Conservation (phyloP, 2,888 invertebrate species). For the Acanthoscelides obtectus region DNA sequence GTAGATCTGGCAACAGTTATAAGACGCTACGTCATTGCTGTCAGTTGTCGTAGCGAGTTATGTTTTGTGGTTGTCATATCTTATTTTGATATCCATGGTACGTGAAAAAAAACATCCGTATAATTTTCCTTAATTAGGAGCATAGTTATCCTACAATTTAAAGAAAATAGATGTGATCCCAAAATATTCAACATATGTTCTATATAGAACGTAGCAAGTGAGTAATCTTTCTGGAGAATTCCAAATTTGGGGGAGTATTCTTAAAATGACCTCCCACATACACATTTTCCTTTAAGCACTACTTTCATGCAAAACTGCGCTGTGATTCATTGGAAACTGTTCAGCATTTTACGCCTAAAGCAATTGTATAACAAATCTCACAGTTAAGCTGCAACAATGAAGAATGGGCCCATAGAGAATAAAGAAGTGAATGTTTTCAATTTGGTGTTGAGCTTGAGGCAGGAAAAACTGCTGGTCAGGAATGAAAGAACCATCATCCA, state of each 20-base stretch:
- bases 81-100: neutral
- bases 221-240: neutral
- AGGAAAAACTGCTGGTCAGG: conserved; percentile 82
- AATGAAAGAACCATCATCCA: conserved; percentile 80
- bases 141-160: no score
- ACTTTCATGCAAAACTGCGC: neutral
- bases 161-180: neutral
- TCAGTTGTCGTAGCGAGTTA: neutral
- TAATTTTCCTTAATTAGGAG: neutral
- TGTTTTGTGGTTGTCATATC: neutral
- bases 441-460: conserved; percentile 65
- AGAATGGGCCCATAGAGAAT: conserved; percentile 29
- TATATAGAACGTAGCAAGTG: neutral
- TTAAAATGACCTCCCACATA: neutral
- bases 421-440: conserved; percentile 45
- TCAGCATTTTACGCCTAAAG: neutral
- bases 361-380: neutral
- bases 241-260: neutral
- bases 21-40: no score
- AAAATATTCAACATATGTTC: neutral
- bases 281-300: neutral
- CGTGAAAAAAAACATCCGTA: neutral
- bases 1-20: no score
- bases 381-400: conserved; percentile 22
- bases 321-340: neutral